Conservation (phyloP, 1,140 invertebrate species). For the Nomia melanderi region DNA sequence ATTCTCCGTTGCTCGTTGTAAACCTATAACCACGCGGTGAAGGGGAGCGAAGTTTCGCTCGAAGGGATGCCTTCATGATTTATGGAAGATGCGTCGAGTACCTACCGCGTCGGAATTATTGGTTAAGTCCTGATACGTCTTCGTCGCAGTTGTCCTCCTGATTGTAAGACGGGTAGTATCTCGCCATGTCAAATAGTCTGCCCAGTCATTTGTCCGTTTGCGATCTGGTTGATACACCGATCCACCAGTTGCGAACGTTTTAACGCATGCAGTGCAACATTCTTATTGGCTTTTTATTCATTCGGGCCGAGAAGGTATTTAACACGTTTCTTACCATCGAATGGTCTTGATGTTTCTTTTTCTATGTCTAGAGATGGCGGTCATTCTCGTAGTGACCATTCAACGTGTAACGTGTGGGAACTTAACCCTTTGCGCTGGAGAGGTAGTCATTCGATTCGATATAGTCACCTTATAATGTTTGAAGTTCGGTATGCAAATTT, state of each 20-base stretch:
- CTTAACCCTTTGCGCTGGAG: no score
- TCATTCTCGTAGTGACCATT: no score
- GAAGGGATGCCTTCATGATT: conserved; percentile 55
- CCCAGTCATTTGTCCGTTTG: conserved; percentile 14
- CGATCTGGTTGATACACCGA: not conserved
- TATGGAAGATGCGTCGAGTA: conserved; percentile 58
- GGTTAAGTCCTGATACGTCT: conserved; percentile 38
- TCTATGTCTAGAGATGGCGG: no score
- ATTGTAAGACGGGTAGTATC: conserved; percentile 40
- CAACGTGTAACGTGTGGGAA: no score
- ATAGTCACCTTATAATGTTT: no score
- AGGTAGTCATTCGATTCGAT: no score
- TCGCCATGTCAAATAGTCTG: conserved; percentile 17
- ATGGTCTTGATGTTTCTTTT: no score
- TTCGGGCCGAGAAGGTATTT: no score
- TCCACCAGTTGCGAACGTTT: not conserved
- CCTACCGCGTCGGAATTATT: conserved; percentile 56
- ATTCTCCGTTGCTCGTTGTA: not conserved
- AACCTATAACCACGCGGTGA: not conserved
- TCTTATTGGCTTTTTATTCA: not conserved
- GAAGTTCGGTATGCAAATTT: no score
- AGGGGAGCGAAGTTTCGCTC: conserved; percentile 36
- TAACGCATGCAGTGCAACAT: not conserved
- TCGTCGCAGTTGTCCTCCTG: conserved; percentile 28
- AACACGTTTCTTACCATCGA: no score